Percentiles rank a stretch among this genome's conserved stretches.
These are phyloP conservation scores for Oryzias celebensis DNA, from an alignment of 2,113 vertebrate genomes.

Conservation along the genomic window DNA sequence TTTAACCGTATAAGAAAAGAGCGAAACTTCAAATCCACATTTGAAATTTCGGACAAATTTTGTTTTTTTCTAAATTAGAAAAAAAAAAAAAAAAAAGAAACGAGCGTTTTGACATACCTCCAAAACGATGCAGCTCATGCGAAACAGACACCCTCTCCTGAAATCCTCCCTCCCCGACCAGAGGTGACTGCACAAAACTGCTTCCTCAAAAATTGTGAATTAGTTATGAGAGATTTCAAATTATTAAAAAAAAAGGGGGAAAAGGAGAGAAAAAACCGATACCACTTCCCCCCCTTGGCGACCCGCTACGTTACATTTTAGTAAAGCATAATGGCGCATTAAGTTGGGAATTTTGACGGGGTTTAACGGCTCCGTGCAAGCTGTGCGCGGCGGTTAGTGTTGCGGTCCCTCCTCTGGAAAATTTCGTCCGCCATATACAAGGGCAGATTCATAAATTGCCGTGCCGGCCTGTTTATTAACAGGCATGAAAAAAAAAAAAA, in stretches of 20 bases:
- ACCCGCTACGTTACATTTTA: slow-evolving; percentile 67
- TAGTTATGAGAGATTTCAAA: slow-evolving; percentile 73
- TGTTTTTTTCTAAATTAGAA: slow-evolving; percentile 56
- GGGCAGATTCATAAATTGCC: slow-evolving; percentile 77
- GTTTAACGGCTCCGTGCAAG: slow-evolving; percentile 40
- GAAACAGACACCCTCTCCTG: slow-evolving; percentile 63
- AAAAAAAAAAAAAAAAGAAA: slow-evolving; percentile 44
- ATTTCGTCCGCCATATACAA: slow-evolving; percentile 78
- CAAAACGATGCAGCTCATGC: slow-evolving; percentile 75
- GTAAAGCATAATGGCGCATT: slow-evolving; percentile 58
- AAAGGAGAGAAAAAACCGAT: slow-evolving; percentile 20
- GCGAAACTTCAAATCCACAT: slow-evolving; percentile 42
- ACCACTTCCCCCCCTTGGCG: slow-evolving; percentile 22
- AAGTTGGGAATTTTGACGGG: slow-evolving; percentile 40
- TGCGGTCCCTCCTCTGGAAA: slow-evolving; percentile 70
- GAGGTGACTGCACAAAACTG: slow-evolving; percentile 69
- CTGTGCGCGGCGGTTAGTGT: slow-evolving; percentile 54
- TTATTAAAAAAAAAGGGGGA: slow-evolving; percentile 30
- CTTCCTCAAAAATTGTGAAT: slow-evolving; percentile 65
- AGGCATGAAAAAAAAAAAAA: slow-evolving; percentile 50
- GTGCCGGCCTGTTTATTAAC: slow-evolving; percentile 70
- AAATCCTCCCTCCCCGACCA: slow-evolving; percentile 65
- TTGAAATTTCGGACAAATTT: slow-evolving; percentile 56
- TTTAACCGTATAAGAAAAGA: background rate
- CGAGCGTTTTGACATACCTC: slow-evolving; percentile 69